phyloP scores from a whole-genome alignment of 2,888 invertebrate genomes.

The Diarsia mendica region DNA sequence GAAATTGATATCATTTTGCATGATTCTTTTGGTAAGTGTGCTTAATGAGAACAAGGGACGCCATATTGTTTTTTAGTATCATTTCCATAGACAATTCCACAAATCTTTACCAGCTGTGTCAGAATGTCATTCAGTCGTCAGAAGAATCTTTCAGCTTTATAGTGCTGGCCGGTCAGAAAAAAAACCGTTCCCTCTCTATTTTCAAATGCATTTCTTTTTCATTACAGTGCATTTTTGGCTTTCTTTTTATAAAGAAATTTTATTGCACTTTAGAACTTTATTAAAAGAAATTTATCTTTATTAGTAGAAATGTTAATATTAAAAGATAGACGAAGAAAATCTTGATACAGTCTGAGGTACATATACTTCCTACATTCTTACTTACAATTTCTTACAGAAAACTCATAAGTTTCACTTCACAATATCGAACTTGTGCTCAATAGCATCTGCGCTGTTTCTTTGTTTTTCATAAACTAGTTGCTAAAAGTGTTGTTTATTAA shows the following conservation, averaged over 20 bases:
- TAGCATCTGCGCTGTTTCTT: conserved; percentile 69
- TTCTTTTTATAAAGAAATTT: not conserved
- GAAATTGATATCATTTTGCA: not conserved
- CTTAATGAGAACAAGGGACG: not conserved
- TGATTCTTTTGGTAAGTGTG: not conserved
- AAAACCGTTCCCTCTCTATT: not conserved
- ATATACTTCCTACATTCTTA: conserved; percentile 10
- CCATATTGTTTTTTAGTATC: not conserved
- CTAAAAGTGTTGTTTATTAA: conserved; percentile 27
- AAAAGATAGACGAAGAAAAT: conserved; percentile 28
- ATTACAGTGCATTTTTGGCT: not conserved
- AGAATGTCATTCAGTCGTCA: not conserved
- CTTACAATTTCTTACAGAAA: conserved; percentile 57
- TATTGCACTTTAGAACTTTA: not conserved
- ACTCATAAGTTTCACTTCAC: conserved; percentile 68
- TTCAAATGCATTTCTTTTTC: not conserved
- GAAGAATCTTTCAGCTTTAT: not conserved
- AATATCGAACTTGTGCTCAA: conserved; percentile 69
- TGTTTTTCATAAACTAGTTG: conserved; percentile 64
- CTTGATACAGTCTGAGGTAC: not conserved
- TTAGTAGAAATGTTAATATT: too few relatives aligned
- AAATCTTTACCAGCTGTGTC: not conserved
- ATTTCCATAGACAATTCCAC: not conserved
- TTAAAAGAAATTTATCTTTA: too few relatives aligned
- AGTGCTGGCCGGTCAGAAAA: not conserved